Base-by-base conservation (phyloP, 1,140 invertebrate genomes). In the Cherax destructor region DNA sequence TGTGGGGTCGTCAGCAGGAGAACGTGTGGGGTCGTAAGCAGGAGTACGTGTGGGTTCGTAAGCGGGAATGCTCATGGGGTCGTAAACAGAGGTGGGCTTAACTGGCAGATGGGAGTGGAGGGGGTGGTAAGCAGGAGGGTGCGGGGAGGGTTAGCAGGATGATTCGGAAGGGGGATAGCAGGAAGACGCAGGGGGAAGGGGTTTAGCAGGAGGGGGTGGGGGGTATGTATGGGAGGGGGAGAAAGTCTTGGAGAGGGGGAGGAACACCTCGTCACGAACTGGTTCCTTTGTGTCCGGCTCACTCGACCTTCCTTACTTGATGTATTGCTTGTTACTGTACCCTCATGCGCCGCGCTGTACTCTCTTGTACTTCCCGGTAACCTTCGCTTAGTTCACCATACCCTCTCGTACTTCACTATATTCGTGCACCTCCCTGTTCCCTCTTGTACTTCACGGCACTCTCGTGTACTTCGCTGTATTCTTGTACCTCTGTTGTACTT, bases 211-310 rank as follows among this genome's bases (percentile, higher is more conserved):
- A 83, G 80, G 80, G 24, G 21, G 52, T 30, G 52, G 52, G 24
- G 5, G 24, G 81, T 11, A 69, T 69, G 81, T 83, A 83, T 83
- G 59, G 81, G 81, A 83, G 81, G 59, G 59, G 59, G 81, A n/a
- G 81, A 83, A 69, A 41, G 81, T 69, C 18, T 56, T 16, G 65
- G 80, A n/a, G 24, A 13, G 59, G 49, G 13, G 81, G 81, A 16
- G 81, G 81, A 83, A 59, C 30, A n/a, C 30, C 81, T 9, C 81
- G 81, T 83, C 81, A 83, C 81, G 81, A 83, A 83, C 81, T 83
- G 59, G 81, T 83, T 83, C 49, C 81, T 83, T 83, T 83, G 81
- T 83, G 81, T 83, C 81, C 81, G 81, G 81, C n/a, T 24, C 7
- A 21, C 69, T n/a, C 21, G n/a, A 74, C 69, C 69, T 21, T 74